Percentiles rank a stretch among this genome's conserved stretches.
phyloP scores from a whole-genome alignment of 2,888 invertebrate species.

The Drosophila austrosaltans region DNA sequence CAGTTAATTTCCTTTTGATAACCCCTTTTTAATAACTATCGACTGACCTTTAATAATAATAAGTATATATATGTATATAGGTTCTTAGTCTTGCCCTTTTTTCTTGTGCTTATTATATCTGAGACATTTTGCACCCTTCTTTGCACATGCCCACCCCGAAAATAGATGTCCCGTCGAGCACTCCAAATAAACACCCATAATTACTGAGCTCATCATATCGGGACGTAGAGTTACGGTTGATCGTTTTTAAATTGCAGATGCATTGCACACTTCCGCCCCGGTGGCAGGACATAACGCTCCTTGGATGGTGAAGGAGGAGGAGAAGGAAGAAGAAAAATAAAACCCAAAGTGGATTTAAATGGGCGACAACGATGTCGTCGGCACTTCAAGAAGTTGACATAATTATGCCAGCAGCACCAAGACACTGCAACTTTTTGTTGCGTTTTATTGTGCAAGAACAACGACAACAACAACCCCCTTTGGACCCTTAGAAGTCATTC shows the following conservation, averaged over 20 bases:
- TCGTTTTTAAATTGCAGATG: constrained; percentile 73
- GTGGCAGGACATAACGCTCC: background rate
- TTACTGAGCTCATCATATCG: constrained; percentile 62
- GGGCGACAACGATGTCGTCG: constrained; percentile 37
- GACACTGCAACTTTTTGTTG: constrained; percentile 27
- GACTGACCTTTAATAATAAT: background rate
- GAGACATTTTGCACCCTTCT: constrained; percentile 15
- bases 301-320: background rate
- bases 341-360: constrained; percentile 30
- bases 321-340: constrained; percentile 5
- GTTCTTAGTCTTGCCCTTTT: constrained; percentile 10
- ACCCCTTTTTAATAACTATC: constrained; percentile 13
- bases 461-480: constrained; percentile 9
- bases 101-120: background rate
- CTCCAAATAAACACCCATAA: constrained; percentile 63
- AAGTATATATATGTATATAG: background rate
- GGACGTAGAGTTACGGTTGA: constrained; percentile 65
- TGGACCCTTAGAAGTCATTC: constrained; percentile 40
- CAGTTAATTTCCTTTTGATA: constrained; percentile 11
- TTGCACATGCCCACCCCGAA: constrained; percentile 4
- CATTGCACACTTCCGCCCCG: constrained; percentile 66
- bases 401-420: constrained; percentile 69
- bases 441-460: constrained; percentile 29
- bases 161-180: constrained; percentile 58
- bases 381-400: constrained; percentile 77